Conservation (phyloP, 92 coral and sea anemone species). For the Parazoanthus atlanticus region DNA sequence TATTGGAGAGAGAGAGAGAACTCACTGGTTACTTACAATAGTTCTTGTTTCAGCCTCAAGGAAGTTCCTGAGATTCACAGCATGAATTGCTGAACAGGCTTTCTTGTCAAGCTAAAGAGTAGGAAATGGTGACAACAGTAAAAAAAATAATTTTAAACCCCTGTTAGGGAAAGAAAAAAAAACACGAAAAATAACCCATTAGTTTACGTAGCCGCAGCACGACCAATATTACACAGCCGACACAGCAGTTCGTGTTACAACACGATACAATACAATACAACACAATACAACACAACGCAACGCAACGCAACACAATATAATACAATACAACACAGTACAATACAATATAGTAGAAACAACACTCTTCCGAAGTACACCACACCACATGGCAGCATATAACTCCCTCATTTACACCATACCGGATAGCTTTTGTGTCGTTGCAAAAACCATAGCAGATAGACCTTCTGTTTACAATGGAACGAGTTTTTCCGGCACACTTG, state of each 20-base stretch:
- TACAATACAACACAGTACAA: background rate
- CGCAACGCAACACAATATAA: background rate
- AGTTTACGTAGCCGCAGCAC: too few species aligned
- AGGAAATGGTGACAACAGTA: background rate
- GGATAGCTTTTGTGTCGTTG: too few species aligned
- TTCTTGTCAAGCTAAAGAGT: constrained; percentile 86
- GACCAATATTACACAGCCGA: too few species aligned
- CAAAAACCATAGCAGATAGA: too few species aligned
- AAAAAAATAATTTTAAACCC: background rate
- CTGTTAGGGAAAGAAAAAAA: background rate
- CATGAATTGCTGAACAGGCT: constrained; percentile 99
- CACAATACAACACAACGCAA: background rate
- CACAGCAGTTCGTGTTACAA: too few species aligned
- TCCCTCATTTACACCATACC: too few species aligned
- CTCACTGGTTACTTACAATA: constrained; percentile 54
- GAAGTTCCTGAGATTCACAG: constrained; percentile 96
- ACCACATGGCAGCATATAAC: too few species aligned
- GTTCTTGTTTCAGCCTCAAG: constrained; percentile 96
- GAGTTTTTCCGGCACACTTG: too few species aligned
- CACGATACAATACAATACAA: background rate
- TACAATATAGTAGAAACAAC: background rate
- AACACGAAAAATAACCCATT: too few species aligned
- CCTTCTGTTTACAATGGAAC: too few species aligned
- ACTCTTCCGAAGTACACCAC: background rate
- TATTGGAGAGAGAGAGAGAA: background rate